Base-by-base conservation (phyloP, 2,113 vertebrate species). In the Bolborhynchus lineola region DNA sequence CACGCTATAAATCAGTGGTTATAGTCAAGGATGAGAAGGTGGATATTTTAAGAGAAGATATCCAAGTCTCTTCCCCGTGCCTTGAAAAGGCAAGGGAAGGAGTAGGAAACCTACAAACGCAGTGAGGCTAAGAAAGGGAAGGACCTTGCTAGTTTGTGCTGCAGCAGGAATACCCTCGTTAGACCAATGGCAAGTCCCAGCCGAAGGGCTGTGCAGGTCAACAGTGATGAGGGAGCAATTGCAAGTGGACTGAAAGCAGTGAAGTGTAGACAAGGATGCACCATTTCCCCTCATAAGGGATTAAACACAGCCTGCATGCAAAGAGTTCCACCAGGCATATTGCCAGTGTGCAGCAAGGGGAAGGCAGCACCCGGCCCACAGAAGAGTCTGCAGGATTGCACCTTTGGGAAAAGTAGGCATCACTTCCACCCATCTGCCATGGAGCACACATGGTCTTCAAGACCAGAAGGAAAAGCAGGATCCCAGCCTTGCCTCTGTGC, bases 161-260 rank as follows among this genome's bases (percentile, higher is more conserved):
- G 28, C 82, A 46, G 47, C 47, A 77, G 39, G 42, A 64, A 35
- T 24, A 25, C 3, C 14, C 26, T 20, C 29, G 67, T 28, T 59
- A 68, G 47, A 33, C 13, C 0, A 0, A 75, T 0, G 10, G 16
- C 46, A 44, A 82, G 24, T 18, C 37, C 39, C 14, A 9, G 79
- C 12, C 71, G 13, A 21, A 46, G 60, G 44, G 70, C 50, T 60
- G 52, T 64, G 70, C 15, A 19, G 21, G 9, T 46, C 7, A 4
- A 1, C 37, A 46, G 70, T 2, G 2, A 50, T 2, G 21, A 71
- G 42, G 35, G 25, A 91, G 19, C 67, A 62, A 35, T 2, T 16
- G 29, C 77, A 69, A 52, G 52, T 59, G 37, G 62, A 44, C 26
- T 3, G 0, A 17, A 29, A 16, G 65, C 41, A 18, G 16, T 4